These are phyloP conservation scores for Chrysaora quinquecirrha DNA, from an alignment of 30 jellyfish, hydroid and myxozoan genomes.

Conservation along the genomic window DNA sequence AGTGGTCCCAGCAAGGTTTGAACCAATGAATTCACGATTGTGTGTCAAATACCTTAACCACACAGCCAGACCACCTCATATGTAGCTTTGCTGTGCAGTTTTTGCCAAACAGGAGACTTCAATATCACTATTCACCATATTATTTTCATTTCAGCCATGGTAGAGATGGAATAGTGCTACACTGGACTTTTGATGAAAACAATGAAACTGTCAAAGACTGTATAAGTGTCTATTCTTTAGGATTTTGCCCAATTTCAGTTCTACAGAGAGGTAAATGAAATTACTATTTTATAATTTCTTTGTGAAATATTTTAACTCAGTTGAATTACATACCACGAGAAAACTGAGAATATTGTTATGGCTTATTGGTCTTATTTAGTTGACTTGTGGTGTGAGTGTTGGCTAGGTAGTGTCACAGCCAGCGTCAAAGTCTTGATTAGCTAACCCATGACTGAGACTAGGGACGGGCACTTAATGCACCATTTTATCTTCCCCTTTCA, in stretches of 20 bases:
- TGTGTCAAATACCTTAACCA: neutral
- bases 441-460: no score
- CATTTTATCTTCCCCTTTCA: no score
- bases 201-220: conserved; percentile 2
- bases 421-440: no score
- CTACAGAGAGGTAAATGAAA: conserved; percentile 5
- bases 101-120: no score
- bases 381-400: no score
- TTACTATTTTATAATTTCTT: neutral
- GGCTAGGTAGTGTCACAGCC: no score
- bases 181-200: conserved; percentile 19
- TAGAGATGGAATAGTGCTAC: conserved; percentile 39
- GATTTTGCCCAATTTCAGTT: conserved; percentile 50
- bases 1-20: no score
- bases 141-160: conserved; percentile 47
- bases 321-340: neutral
- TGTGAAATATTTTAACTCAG: neutral
- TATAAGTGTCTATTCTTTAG: conserved; percentile 16
- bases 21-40: neutral
- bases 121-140: neutral
- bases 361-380: no score
- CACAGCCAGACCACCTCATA: no score
- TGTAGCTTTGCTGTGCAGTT: neutral
- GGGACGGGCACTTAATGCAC: no score
- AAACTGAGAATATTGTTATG: no score